phyloP scores from a whole-genome alignment of 2,888 invertebrate species.

The Drosophila parthenogenetica region DNA sequence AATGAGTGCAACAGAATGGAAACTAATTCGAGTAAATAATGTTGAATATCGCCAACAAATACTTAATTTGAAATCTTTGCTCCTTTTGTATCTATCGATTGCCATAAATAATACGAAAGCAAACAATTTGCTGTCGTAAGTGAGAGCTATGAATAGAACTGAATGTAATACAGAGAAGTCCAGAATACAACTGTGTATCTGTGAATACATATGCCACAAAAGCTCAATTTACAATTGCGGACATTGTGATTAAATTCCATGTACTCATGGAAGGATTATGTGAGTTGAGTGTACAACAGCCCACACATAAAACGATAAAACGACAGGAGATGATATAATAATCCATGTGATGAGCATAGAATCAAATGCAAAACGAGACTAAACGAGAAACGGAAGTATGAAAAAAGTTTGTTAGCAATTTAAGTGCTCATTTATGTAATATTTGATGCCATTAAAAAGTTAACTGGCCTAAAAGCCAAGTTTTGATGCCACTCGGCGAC shows the following conservation, averaged over 20 bases:
- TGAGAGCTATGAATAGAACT: conserved; percentile 10
- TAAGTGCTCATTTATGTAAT: conserved; percentile 33
- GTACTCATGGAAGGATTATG: conserved; percentile 11
- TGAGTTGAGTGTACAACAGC: conserved; percentile 2
- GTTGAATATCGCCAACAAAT: not conserved
- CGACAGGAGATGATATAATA: conserved; percentile 15
- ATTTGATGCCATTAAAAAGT: conserved; percentile 45
- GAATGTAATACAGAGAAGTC: not conserved
- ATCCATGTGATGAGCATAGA: conserved; percentile 9
- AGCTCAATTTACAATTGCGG: conserved; percentile 21
- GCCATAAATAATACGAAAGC: conserved; percentile 32
- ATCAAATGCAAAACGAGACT: conserved; percentile 5
- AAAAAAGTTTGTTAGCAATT: conserved; percentile 34
- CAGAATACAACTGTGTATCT: conserved; percentile 7
- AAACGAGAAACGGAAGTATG: not conserved
- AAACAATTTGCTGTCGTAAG: conserved; percentile 17
- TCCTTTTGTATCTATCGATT: conserved; percentile 3
- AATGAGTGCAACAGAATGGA: not conserved
- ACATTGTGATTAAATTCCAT: not conserved
- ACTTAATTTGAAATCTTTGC: not conserved
- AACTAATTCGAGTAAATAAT: conserved; percentile 17
- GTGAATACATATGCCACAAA: not conserved
- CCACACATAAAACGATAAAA: not conserved
- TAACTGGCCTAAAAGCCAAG: conserved; percentile 42
- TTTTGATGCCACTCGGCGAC: conserved; percentile 19